Conservation (phyloP, 2,113 vertebrate genomes). For the Crotalus tigris region DNA sequence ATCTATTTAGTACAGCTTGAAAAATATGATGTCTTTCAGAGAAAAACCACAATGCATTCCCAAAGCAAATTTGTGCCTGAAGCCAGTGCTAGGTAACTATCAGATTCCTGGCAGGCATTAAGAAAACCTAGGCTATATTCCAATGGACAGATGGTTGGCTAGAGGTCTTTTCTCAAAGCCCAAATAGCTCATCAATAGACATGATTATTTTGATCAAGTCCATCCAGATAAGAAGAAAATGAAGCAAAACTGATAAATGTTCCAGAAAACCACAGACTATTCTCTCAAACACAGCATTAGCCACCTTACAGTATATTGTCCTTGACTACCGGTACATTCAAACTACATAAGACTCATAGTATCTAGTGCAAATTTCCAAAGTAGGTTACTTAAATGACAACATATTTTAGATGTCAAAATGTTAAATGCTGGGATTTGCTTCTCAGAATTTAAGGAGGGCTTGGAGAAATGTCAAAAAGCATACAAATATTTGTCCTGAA, state of each 20-base stretch:
- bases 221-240: background rate
- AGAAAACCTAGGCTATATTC: slow-evolving; percentile 4
- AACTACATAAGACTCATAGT: background rate
- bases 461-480: background rate
- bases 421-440: background rate
- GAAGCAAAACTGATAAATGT: background rate
- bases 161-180: slow-evolving; percentile 12
- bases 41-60: background rate
- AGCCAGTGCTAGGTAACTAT: slow-evolving; percentile 2
- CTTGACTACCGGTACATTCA: background rate
- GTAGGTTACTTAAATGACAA: background rate
- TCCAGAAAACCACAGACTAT: background rate
- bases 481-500: background rate
- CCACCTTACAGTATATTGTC: background rate
- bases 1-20: background rate
- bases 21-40: background rate
- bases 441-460: background rate
- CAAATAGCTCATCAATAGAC: slow-evolving; percentile 19
- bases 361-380: background rate
- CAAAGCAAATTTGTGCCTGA: background rate
- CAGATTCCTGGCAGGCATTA: slow-evolving; percentile 3
- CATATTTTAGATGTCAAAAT: background rate
- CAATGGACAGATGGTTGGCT: slow-evolving; percentile 29
- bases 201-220: slow-evolving; percentile 29
- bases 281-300: background rate